Percentiles rank a stretch among this genome's conserved stretches.
These are phyloP conservation scores for Dendrocincla fuliginosa DNA, from an alignment of 2,797 vertebrate genomes.

Conservation along the genomic window DNA sequence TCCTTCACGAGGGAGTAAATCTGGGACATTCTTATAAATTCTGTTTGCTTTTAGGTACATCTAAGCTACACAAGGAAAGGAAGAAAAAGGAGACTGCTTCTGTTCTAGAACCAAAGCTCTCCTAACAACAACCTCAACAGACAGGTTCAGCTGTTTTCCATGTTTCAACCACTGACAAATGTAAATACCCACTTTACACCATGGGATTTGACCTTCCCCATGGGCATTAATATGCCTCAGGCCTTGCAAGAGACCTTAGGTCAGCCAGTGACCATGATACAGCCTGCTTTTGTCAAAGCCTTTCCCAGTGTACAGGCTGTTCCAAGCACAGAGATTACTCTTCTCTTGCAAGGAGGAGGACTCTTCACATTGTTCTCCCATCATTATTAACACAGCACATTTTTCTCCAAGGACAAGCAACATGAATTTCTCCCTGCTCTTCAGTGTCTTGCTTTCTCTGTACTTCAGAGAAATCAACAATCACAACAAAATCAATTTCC, in stretches of 20 bases:
- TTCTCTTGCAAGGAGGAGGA: background rate
- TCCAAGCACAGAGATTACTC: rapidly evolving
- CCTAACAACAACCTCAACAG: background rate
- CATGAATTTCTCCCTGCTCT: background rate
- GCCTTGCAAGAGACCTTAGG: background rate
- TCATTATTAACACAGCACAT: background rate
- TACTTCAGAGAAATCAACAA: background rate
- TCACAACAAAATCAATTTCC: background rate
- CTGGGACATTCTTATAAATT: background rate
- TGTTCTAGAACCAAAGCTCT: background rate
- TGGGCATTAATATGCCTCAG: background rate
- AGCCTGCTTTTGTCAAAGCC: background rate
- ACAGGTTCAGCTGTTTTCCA: background rate
- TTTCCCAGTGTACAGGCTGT: background rate
- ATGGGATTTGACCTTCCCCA: background rate
- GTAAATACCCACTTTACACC: background rate
- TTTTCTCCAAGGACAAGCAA: background rate
- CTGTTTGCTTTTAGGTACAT: background rate
- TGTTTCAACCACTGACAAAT: background rate
- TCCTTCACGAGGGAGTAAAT: background rate
- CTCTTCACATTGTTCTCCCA: background rate
- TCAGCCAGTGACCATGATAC: background rate
- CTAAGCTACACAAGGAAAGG: background rate
- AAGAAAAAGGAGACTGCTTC: background rate
- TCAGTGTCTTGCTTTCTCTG: background rate